Conservation (phyloP, 2,888 invertebrate genomes). For the Drosophila affinis region DNA sequence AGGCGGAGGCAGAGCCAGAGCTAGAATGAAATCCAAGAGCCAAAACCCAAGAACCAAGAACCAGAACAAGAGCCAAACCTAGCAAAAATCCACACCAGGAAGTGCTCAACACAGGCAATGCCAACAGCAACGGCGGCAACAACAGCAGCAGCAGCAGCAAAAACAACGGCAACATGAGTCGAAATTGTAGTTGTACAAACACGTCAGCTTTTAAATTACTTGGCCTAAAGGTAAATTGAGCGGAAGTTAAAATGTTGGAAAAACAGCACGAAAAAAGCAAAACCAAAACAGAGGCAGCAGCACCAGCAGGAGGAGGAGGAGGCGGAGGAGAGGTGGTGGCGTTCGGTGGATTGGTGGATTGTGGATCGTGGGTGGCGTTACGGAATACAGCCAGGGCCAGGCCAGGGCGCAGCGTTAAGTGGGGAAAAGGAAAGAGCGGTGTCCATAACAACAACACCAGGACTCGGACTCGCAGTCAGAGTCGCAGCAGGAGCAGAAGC, state of each 20-base stretch:
- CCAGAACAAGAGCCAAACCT: constrained; percentile 67
- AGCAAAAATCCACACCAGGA: constrained; percentile 78
- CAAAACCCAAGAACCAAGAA: constrained; percentile 45
- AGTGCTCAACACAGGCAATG: constrained; percentile 76
- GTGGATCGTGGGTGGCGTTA: constrained; percentile 21
- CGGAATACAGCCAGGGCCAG: constrained; percentile 47
- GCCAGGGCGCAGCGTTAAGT: constrained; percentile 16
- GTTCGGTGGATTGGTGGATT: neutral
- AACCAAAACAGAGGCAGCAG: constrained; percentile 48
- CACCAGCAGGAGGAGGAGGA: constrained; percentile 19
- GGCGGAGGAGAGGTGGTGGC: constrained; percentile 20
- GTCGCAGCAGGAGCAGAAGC: constrained; percentile 8
- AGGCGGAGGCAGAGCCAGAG: constrained; percentile 40
- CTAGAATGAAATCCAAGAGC: constrained; percentile 55
- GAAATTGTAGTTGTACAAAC: constrained; percentile 81
- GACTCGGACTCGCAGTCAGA: constrained; percentile 15
- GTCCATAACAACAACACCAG: constrained; percentile 56
- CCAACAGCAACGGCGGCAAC: constrained; percentile 61
- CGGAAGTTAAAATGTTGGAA: constrained; percentile 81
- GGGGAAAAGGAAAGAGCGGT: constrained; percentile 28
- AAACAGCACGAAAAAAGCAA: constrained; percentile 69
- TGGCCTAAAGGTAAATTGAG: constrained; percentile 82
- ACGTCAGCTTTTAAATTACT: constrained; percentile 82
- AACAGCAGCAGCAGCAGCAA: constrained; percentile 31
- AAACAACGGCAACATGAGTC: constrained; percentile 75